phyloP scores from a whole-genome alignment of 2,797 vertebrate species.

The Numenius phaeopus region DNA sequence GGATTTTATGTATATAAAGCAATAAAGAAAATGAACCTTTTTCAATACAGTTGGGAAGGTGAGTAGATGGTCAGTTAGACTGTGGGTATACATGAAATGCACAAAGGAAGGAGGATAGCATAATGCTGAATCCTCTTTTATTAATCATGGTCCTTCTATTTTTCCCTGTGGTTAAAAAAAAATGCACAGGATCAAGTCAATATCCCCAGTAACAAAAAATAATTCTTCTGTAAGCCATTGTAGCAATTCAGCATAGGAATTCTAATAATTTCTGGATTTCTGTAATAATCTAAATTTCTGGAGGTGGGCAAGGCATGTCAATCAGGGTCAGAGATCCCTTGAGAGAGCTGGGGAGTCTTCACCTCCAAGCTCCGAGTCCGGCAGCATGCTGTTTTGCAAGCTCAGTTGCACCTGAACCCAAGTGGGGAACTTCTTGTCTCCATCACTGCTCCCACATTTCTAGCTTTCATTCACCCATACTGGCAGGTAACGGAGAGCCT shows the following conservation, averaged over 20 bases:
- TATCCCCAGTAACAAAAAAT: not conserved
- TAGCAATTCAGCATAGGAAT: not conserved
- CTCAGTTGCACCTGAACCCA: accelerated
- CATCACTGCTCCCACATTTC: not conserved
- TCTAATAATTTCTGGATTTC: not conserved
- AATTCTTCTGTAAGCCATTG: not conserved
- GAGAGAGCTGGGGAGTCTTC: not conserved
- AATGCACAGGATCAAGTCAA: not conserved
- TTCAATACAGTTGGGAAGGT: not conserved
- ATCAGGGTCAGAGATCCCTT: not conserved
- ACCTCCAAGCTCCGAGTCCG: not conserved
- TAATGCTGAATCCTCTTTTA: not conserved
- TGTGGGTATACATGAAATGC: not conserved
- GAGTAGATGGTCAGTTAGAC: not conserved
- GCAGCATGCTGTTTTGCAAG: accelerated
- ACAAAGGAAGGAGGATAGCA: not conserved
- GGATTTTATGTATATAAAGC: not conserved
- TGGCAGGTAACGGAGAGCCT: not conserved
- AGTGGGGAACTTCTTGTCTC: not conserved
- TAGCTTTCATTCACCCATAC: not conserved
- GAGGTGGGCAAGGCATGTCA: not conserved
- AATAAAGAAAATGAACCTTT: not conserved
- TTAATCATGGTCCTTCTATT: not conserved
- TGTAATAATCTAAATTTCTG: not conserved
- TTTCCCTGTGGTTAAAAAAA: not conserved